Evolutionary conservation across 2,888 invertebrate genomes (phyloP), one percentile per base, ranked within the genome.

Genomic region (Erebia palarica): DNA sequence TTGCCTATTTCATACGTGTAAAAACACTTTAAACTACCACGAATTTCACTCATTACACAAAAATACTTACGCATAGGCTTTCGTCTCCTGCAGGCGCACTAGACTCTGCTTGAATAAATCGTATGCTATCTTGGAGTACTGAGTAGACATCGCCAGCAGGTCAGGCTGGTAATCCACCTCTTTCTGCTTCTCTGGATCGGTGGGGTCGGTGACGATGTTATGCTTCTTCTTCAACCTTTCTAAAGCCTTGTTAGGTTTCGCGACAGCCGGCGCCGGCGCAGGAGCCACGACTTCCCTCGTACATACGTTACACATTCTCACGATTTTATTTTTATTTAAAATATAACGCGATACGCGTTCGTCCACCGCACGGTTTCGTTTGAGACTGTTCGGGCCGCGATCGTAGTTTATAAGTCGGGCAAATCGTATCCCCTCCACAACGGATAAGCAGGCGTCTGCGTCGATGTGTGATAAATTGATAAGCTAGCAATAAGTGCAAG

Each of bases 11-110:
- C n/a, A 58, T 27, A 58, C 69, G 47, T 69, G 16, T 58, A n/a
- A 27, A 59, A 59, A 68, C 36, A 13, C 49, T 4, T 18, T 21
- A 57, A 27, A 16, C 16, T 16, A 53, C 16, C 10, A 53, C 53
- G 16, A 18, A 7, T 65, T 65, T 36, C 11, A 27, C 11, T 14
- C 13, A 64, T 16, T 13, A 44, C 42, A 51, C 14, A 0, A 60
- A 42, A 73, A 68, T 59, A 93, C 94, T 94, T 70, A 94, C 94
- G 90, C 90, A 80, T 90, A 94, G 14, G 89, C 85, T 78, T 92
- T 92, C 70, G 93, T 89, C 73, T 92, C 90, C 75, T 93, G 91
- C 47, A 92, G 75, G 1, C 82, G 81, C 69, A 83, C 88, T 76
- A 89, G 75, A 42, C 80, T 81, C 27, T 84, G 81, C 73, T 88